Conservation (phyloP, 2,113 vertebrate genomes). For the Gymnobelideus leadbeateri region DNA sequence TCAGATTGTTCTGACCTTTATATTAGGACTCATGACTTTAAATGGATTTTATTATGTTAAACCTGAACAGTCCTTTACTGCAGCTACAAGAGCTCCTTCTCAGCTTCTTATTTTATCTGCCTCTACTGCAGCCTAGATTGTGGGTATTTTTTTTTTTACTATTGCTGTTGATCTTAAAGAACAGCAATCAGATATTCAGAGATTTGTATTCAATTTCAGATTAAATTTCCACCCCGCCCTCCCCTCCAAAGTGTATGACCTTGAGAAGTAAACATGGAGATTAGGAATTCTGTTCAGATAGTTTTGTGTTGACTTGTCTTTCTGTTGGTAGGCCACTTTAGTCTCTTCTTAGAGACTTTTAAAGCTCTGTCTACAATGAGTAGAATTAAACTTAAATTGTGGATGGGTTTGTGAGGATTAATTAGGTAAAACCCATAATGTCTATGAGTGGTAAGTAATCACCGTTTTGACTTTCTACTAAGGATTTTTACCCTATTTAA, state of each 20-base stretch:
- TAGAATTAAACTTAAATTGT: conserved; percentile 50
- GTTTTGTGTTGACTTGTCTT: conserved; percentile 24
- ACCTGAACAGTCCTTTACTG: conserved; percentile 45
- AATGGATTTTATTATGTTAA: conserved; percentile 44
- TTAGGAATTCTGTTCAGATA: conserved; percentile 4
- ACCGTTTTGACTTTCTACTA: conserved; percentile 38
- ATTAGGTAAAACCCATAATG: background rate
- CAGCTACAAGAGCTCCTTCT: conserved; percentile 32
- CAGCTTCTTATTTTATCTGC: background rate
- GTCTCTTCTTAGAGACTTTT: background rate
- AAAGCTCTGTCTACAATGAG: conserved; percentile 26
- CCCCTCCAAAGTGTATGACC: background rate
- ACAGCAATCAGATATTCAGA: conserved; percentile 47
- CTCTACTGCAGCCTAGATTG: conserved; percentile 18
- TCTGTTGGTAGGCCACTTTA: conserved; percentile 6
- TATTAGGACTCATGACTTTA: conserved; percentile 61
- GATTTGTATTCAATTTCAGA: conserved; percentile 22
- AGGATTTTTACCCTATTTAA: conserved; percentile 38
- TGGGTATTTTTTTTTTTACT: background rate
- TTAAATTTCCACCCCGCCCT: background rate
- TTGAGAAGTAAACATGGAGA: conserved; percentile 18
- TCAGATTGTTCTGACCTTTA: conserved; percentile 55
- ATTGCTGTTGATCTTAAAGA: conserved; percentile 42
- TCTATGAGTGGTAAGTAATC: conserved; percentile 49
- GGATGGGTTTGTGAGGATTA: background rate